phyloP scores from a whole-genome alignment of 2,797 vertebrate species.

The Macropus fuliginosus region DNA sequence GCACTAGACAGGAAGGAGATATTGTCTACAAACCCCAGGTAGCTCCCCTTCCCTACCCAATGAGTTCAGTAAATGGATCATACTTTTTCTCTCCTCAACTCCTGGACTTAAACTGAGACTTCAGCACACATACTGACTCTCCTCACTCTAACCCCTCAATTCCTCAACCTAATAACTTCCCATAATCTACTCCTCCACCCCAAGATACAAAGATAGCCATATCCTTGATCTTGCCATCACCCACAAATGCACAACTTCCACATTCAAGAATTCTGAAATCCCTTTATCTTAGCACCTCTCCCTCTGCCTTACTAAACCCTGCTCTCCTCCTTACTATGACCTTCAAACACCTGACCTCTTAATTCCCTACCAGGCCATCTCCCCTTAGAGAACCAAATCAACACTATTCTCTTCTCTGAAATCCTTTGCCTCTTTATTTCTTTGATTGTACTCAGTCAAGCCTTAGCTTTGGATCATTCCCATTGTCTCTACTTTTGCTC shows the following conservation, averaged over 20 bases:
- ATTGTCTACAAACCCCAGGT: background rate
- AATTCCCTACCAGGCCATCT: background rate
- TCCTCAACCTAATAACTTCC: background rate
- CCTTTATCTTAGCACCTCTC: background rate
- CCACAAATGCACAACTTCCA: background rate
- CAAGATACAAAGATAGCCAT: background rate
- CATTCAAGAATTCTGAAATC: background rate
- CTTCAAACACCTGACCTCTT: background rate
- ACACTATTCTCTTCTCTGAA: background rate
- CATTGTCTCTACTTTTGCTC: background rate
- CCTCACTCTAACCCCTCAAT: background rate
- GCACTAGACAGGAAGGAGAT: background rate
- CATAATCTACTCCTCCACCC: background rate
- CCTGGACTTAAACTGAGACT: background rate
- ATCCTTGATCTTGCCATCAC: background rate
- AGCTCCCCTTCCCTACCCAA: background rate
- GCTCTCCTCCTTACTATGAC: background rate
- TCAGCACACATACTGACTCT: background rate
- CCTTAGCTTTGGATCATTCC: background rate
- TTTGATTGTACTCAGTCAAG: background rate
- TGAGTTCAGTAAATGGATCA: background rate
- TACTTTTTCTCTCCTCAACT: background rate
- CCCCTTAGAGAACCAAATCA: background rate
- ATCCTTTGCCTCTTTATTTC: background rate
- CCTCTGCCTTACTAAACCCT: background rate